A percentile compares a stretch with the other conserved stretches of the same genome.
These are phyloP conservation scores for Charaxes varanes DNA, from an alignment of 1,140 invertebrate species.

Conservation along the genomic window DNA sequence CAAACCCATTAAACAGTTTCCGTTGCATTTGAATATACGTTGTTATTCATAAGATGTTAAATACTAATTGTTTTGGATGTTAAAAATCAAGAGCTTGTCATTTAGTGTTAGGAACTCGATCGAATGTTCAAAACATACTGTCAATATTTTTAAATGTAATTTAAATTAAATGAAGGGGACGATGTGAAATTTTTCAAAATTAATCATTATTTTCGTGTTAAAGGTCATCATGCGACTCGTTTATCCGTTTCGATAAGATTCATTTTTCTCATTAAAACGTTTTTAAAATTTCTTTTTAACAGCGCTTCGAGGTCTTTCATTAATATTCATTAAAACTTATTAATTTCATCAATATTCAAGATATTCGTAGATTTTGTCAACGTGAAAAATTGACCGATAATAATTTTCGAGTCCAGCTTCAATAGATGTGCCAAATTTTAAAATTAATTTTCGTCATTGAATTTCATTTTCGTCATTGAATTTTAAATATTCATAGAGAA, in stretches of 20 bases:
- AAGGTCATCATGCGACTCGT: no score
- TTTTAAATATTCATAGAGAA: no score
- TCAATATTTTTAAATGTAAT: constrained; percentile 54
- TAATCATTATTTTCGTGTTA: no score
- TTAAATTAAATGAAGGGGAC: constrained; percentile 20
- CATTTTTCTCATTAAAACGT: no score
- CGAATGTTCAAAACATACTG: constrained; percentile 61
- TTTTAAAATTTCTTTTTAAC: no score
- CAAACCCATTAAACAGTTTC: constrained; percentile 12
- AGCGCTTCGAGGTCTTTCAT: no score
- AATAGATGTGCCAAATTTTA: no score
- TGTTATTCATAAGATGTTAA: constrained; percentile 18
- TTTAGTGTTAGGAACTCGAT: constrained; percentile 31
- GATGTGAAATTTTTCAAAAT: constrained; percentile 29
- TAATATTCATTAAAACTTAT: no score
- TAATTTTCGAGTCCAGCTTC: no score
- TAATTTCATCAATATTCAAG: constrained; percentile 17
- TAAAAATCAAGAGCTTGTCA: constrained; percentile 61
- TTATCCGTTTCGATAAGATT: no score
- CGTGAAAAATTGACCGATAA: constrained; percentile 3
- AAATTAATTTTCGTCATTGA: no score
- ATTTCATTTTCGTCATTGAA: no score
- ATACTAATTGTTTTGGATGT: constrained; percentile 15
- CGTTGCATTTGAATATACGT: constrained; percentile 16
- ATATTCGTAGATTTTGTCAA: constrained; percentile 18